Conservation (phyloP, 2,888 invertebrate genomes). For the Apodemia hepburni region DNA sequence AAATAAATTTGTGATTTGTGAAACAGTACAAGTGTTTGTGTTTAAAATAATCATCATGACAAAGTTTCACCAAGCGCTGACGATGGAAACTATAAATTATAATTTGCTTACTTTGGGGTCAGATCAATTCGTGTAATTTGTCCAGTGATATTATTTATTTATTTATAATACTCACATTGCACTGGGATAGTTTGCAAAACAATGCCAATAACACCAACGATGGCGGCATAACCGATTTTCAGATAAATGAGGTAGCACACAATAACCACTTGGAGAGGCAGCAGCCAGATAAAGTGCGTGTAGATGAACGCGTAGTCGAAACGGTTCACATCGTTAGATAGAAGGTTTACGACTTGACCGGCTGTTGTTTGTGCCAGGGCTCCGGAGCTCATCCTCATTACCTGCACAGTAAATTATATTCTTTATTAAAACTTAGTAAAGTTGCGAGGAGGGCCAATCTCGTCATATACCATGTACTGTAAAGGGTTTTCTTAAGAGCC, state of each 20-base stretch:
- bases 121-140: too few species aligned
- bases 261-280: constrained; percentile 84
- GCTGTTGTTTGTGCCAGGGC: constrained; percentile 93
- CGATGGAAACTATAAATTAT: too few species aligned
- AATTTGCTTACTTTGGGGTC: too few species aligned
- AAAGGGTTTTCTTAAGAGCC: too few species aligned
- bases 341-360: constrained; percentile 95
- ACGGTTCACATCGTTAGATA: constrained; percentile 96
- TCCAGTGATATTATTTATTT: too few species aligned
- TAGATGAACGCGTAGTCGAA: constrained; percentile 93
- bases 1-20: too few species aligned
- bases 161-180: constrained; percentile 86
- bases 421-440: too few species aligned
- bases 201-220: constrained; percentile 89
- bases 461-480: too few species aligned
- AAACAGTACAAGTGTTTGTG: too few species aligned
- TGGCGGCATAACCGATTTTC: constrained; percentile 85
- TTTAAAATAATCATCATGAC: too few species aligned
- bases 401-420: constrained; percentile 42
- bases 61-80: too few species aligned
- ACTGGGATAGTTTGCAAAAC: constrained; percentile 90
- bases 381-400: constrained; percentile 86
- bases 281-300: constrained; percentile 93
- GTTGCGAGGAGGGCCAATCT: too few species aligned
- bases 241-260: constrained; percentile 90